Percentiles rank a stretch among this genome's conserved stretches.
These are phyloP conservation scores for Choristoneura fumiferana DNA, from an alignment of 1,140 invertebrate species.

Conservation along the genomic window DNA sequence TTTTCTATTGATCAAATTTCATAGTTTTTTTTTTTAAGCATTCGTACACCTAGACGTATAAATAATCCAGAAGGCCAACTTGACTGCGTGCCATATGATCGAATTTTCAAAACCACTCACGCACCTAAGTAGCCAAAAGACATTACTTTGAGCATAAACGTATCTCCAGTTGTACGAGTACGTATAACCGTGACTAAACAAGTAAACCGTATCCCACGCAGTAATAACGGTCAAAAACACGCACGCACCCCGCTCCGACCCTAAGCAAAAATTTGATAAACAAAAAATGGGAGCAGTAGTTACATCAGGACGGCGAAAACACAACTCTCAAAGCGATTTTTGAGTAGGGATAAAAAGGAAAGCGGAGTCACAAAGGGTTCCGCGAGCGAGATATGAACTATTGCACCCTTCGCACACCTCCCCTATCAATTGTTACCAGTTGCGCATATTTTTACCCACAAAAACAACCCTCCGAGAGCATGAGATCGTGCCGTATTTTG, in stretches of 20 bases:
- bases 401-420: slow-evolving; percentile 47
- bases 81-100: too few species aligned
- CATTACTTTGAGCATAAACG: too few species aligned
- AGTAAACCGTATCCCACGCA: background rate
- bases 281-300: slow-evolving; percentile 66
- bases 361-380: slow-evolving; percentile 44
- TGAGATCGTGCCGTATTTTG: slow-evolving; percentile 24
- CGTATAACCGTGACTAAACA: background rate
- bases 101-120: too few species aligned
- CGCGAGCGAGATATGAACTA: slow-evolving; percentile 51
- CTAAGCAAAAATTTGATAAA: slow-evolving; percentile 55
- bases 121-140: too few species aligned
- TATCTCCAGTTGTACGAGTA: too few species aligned
- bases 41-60: too few species aligned
- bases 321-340: slow-evolving; percentile 63
- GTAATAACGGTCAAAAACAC: slow-evolving; percentile 7
- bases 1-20: too few species aligned
- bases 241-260: slow-evolving; percentile 34
- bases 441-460: slow-evolving; percentile 65
- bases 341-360: slow-evolving; percentile 68
- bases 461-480: slow-evolving; percentile 37
- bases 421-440: slow-evolving; percentile 70
- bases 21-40: too few species aligned
- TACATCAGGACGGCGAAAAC: slow-evolving; percentile 48
- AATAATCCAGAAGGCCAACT: too few species aligned